phyloP scores from a whole-genome alignment of 2,888 invertebrate genomes.

The Blastobasis adustella region DNA sequence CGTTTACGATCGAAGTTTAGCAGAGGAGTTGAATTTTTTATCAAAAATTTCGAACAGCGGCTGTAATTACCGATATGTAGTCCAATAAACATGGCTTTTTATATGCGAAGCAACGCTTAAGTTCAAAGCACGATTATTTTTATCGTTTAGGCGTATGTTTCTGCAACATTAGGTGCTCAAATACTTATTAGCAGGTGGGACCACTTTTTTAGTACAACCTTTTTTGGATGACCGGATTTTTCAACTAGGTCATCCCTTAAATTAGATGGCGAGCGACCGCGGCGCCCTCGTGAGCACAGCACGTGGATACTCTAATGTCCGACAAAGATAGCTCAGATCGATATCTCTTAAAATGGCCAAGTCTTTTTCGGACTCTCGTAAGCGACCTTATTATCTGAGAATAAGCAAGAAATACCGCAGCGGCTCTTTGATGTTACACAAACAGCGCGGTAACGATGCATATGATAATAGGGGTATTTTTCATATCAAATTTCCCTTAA shows the following conservation, averaged over 20 bases:
- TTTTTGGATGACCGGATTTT: constrained; percentile 52
- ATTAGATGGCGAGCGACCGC: constrained; percentile 34
- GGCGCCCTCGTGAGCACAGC: constrained; percentile 34
- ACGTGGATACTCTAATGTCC: constrained; percentile 30
- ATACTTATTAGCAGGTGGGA: background rate
- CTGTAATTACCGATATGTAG: background rate
- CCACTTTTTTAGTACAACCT: constrained; percentile 9
- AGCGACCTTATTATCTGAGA: constrained; percentile 19
- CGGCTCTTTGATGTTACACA: constrained; percentile 23
- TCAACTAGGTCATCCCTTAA: constrained; percentile 59
- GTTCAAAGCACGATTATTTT: background rate
- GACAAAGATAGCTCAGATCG: constrained; percentile 49
- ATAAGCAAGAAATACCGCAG: constrained; percentile 20
- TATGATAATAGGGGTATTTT: constrained; percentile 16
- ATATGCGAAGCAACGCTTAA: no score
- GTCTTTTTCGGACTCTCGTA: constrained; percentile 27
- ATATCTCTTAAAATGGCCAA: constrained; percentile 33
- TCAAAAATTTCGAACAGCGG: background rate
- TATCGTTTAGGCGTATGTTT: background rate
- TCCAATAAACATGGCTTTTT: no score
- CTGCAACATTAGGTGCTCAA: constrained; percentile 3
- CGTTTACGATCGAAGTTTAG: constrained; percentile 8
- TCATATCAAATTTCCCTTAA: constrained; percentile 29
- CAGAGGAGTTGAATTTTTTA: constrained; percentile 3
- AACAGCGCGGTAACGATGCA: constrained; percentile 11